Evolutionary conservation across 2,113 vertebrate genomes (phyloP).

Genomic region (Phrynocephalus versicolor): DNA sequence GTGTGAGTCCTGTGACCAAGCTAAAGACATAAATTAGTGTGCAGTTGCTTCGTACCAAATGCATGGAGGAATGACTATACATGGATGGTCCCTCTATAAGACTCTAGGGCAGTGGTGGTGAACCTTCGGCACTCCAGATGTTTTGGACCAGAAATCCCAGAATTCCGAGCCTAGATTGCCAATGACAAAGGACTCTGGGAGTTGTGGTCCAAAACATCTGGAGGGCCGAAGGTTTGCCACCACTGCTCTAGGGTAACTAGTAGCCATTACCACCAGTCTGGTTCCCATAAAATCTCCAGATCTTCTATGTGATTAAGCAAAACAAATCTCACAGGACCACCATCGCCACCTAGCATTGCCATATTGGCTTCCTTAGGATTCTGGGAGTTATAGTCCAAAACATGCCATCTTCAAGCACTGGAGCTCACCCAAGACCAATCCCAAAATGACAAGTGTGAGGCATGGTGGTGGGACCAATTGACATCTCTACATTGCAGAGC

Average conservation of each 20-base stretch:
- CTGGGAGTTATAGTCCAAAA: neutral
- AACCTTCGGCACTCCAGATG: too few species aligned
- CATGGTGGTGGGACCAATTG: neutral
- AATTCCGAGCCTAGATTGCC: too few species aligned
- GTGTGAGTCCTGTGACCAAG: too few species aligned
- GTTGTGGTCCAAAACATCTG: too few species aligned
- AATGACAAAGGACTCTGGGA: too few species aligned
- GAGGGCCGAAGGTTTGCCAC: too few species aligned
- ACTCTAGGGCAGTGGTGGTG: neutral
- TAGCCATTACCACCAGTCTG: too few species aligned
- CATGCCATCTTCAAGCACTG: neutral
- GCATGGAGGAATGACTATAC: neutral
- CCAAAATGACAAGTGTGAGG: neutral
- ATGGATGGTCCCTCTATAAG: neutral
- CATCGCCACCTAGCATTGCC: too few species aligned
- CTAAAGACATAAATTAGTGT: neutral
- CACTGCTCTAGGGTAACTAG: neutral
- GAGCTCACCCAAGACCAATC: neutral
- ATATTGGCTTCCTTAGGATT: too few species aligned
- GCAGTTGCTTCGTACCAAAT: neutral
- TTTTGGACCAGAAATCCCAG: too few species aligned
- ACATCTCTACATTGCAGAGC: neutral
- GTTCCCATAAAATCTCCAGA: neutral
- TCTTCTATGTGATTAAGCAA: neutral
- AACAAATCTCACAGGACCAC: too few species aligned